Evolutionary conservation across 2,113 vertebrate genomes (phyloP).

Genomic region (Eurystomus gularis): DNA sequence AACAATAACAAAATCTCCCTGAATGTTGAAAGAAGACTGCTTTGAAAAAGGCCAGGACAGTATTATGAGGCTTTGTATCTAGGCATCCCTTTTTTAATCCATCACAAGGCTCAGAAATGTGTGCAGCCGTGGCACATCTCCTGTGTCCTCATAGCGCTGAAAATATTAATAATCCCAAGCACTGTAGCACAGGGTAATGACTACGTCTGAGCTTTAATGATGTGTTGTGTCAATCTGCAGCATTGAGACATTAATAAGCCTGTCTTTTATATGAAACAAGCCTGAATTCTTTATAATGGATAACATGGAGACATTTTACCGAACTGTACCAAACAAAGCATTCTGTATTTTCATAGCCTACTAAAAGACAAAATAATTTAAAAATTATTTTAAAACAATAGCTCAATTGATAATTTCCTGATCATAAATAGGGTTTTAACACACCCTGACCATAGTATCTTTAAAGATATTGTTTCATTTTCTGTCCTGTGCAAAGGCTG

Average conservation of each 20-base stretch:
- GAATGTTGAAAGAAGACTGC: background rate
- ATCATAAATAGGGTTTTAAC: background rate
- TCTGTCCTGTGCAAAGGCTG: background rate
- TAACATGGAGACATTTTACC: background rate
- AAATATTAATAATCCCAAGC: constrained; percentile 52
- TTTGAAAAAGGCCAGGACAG: background rate
- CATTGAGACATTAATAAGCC: constrained; percentile 43
- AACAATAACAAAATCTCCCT: constrained; percentile 17
- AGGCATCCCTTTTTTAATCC: constrained; percentile 14
- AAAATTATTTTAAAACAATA: background rate
- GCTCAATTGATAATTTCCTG: background rate
- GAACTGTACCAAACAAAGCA: background rate
- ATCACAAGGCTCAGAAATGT: background rate
- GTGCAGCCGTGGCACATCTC: background rate
- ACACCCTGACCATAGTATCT: background rate
- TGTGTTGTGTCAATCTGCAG: constrained; percentile 22
- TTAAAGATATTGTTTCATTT: background rate
- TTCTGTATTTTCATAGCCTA: background rate
- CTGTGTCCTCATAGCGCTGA: background rate
- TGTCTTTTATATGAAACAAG: background rate
- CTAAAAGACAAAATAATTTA: background rate
- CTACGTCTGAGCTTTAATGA: constrained; percentile 62
- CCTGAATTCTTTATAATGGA: background rate
- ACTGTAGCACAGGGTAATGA: constrained; percentile 17
- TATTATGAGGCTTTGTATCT: background rate